Conservation (phyloP, 2,797 vertebrate species). For the Novumbra hubbsi region DNA sequence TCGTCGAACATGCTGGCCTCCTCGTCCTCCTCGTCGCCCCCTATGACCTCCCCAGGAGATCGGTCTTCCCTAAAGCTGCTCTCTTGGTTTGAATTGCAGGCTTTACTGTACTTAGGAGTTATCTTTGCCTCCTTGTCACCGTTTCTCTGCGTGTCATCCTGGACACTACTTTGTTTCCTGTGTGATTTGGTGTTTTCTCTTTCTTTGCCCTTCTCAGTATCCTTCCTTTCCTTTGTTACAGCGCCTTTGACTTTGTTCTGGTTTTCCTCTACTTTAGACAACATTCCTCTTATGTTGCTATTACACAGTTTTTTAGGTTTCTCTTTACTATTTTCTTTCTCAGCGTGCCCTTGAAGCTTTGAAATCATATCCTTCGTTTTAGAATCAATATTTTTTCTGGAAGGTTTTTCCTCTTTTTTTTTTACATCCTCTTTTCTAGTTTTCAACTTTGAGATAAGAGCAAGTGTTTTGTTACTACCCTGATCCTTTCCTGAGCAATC, state of each 20-base stretch:
- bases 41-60: slow-evolving; percentile 26
- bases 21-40: slow-evolving; percentile 27
- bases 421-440: slow-evolving; percentile 58
- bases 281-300: slow-evolving; percentile 29
- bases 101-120: slow-evolving; percentile 2
- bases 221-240: slow-evolving; percentile 15
- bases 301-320: slow-evolving; percentile 23
- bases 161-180: slow-evolving; percentile 8
- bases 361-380: slow-evolving; percentile 46
- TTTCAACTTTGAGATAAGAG: slow-evolving; percentile 49
- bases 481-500: slow-evolving; percentile 44
- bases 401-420: slow-evolving; percentile 46
- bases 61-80: slow-evolving; percentile 25
- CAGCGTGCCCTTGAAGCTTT: slow-evolving; percentile 36
- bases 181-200: slow-evolving; percentile 10
- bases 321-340: slow-evolving; percentile 14
- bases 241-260: background rate
- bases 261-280: slow-evolving; percentile 32
- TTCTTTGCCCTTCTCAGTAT: slow-evolving; percentile 20
- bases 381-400: slow-evolving; percentile 58
- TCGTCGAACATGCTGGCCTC: slow-evolving; percentile 83
- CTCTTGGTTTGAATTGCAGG: slow-evolving; percentile 10
- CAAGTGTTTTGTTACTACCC: slow-evolving; percentile 50
- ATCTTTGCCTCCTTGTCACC: slow-evolving; percentile 15
- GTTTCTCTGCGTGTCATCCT: slow-evolving; percentile 8